Base-by-base conservation (phyloP, 2,797 vertebrate genomes). In the Odontamblyopus lacepedii region DNA sequence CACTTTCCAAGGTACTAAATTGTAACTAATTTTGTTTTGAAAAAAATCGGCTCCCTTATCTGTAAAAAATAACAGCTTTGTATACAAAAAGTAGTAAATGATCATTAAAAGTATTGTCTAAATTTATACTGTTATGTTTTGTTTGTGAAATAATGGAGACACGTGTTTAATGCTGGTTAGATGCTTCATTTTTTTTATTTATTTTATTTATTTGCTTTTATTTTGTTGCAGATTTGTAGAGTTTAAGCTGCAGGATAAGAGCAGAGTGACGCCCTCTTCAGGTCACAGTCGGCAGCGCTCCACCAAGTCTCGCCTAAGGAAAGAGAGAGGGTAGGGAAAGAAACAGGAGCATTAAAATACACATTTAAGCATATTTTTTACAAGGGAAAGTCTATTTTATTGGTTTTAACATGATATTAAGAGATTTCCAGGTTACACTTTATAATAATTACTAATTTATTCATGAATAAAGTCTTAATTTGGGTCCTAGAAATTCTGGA, bases 1-100 rank as follows among this genome's bases (percentile, higher is more conserved):
- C 96, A 97, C 97, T 97, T 97, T 96, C 93, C 94, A 94, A 38
- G 94, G 94, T 94, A 95, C 94, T 95, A 92, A 94, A 95, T 96
- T 95, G 94, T 97, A 96, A 95, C 75, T 92, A 92, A 85, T 89
- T 41, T 41, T 86, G 95, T 95, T 96, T 95, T 94, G 35, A 38
- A 9, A 63, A 95, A 61, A 92, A 95, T 93, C 53, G 92, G 92
- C 93, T 93, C 90, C 91, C 91, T 94, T 91, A 93, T 95, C 95
- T 98, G 96, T 98, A 38, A 97, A 86, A 95, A 96, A 96, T 11
- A 63, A 63, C 88, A 88, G 91, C 92, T 96, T 96, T 97, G 95
- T 97, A 96, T 95, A 95, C 94, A 94, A 91, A 38, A 91, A 81
- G 88, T 84, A 91, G 90, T 93, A 91, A 93, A 88, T 86, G 81